These are phyloP conservation scores for Ptychoptera contaminata DNA, from an alignment of 2,888 invertebrate genomes.

Conservation along the genomic window DNA sequence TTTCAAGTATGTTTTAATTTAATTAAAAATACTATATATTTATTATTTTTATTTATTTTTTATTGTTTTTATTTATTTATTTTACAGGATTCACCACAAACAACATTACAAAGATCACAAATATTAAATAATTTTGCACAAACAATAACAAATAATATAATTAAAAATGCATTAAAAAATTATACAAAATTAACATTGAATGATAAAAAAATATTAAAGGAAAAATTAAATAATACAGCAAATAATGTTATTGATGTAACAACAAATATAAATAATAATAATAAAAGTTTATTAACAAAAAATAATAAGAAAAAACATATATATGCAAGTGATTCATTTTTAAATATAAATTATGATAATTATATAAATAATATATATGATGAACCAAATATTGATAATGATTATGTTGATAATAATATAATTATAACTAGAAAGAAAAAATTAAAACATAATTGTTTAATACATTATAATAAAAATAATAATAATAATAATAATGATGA, in stretches of 20 bases:
- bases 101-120: slow-evolving; percentile 24
- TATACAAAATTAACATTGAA: slow-evolving; percentile 1
- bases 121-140: slow-evolving; percentile 13
- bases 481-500: not conserved
- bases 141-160: slow-evolving; percentile 12
- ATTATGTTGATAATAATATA: not conserved
- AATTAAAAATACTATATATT: too few relatives aligned
- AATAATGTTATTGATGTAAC: not conserved
- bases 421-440: too few relatives aligned
- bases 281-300: not conserved
- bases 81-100: slow-evolving; percentile 26
- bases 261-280: not conserved
- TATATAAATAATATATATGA: slow-evolving; percentile 27
- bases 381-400: slow-evolving; percentile 20
- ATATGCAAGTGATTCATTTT: slow-evolving; percentile 28
- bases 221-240: not conserved
- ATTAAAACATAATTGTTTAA: too few relatives aligned
- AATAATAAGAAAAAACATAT: slow-evolving; percentile 21
- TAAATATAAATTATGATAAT: slow-evolving; percentile 15
- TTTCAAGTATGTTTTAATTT: slow-evolving; percentile 54
- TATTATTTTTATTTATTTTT: not conserved
- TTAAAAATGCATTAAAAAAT: slow-evolving; percentile 10
- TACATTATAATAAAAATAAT: too few relatives aligned
- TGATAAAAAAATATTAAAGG: not conserved
- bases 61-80: not conserved